Base-by-base conservation (phyloP, 2,113 vertebrate species). In the Progne subis region DNA sequence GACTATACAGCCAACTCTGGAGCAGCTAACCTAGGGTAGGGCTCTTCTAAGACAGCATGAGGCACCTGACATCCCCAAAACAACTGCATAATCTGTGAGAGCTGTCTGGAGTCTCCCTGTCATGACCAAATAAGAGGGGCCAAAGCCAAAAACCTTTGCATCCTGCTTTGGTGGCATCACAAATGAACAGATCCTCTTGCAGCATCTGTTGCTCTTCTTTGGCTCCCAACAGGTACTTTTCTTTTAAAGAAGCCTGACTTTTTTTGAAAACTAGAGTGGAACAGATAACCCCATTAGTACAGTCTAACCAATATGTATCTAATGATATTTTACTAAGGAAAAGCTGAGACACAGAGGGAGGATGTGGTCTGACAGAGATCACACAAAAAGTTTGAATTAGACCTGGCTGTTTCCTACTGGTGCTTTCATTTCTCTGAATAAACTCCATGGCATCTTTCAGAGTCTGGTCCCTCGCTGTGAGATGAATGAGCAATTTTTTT, bases 351-450 rank as follows among this genome's bases (percentile, higher is more conserved):
- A 15, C 7, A 29, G 23, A 29, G 25, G 9, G 20, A 71, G 11
- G 44, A 71, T 56, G 67, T 47, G 64, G 41, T 85, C 47, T 92
- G 60, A 37, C 11, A 90, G 41, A 74, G 31, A 92, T 39, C 47
- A 88, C 52, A 83, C 25, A 53, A 77, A 70, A 93, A 86, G n/a
- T 88, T 88, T 86, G 49, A n/a, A 47, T 64, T 65, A 86, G 64
- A 64, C 52, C 67, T 88, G 71, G 11, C 19, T 83, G 21, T 83
- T 93, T 94, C 90, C 55, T 59, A 43, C 71, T 18, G 29, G 14
- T 78, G 50, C 31, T 92, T 90, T 90, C 64, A 55, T 81, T 92
- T 67, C 82, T n/a, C 11, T 39, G 70, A 91, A 89, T 68, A 91
- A 91, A 86, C 60, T 89, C 61, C 6, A 12, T 2, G 65, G 32